Base-by-base conservation (phyloP, 2,113 vertebrate genomes). In the Protobothrops mucrosquamatus region DNA sequence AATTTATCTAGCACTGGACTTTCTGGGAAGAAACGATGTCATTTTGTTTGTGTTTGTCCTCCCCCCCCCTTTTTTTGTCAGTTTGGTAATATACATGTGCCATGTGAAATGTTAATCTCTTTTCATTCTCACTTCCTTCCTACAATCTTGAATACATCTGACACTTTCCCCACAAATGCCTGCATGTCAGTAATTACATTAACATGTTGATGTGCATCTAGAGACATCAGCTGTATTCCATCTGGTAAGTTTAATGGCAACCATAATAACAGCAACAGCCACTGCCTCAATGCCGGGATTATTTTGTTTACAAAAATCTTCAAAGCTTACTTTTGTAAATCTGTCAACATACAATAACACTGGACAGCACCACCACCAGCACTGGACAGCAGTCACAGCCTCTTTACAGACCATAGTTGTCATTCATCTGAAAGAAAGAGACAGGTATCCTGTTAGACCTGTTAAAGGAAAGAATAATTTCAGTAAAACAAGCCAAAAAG, bases 121-220 rank as follows among this genome's bases (percentile, higher is more conserved):
- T 92, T 93, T 94, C 94, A 90, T 95, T 96, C 94, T 94, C 95
- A 85, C 93, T 96, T 91, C 92, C 95, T 92, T 92, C 85, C 87
- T 51, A 51, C 95, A 95, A 95, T 95, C 97, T 97, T 95, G 95
- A 96, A 97, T 97, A 95, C 96, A 96, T 94, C 92, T 90, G 91
- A 94, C 94, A 96, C 93, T 94, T 93, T 89, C 94, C 51, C 91
- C 96, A 94, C 94, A 96, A 94, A 90, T 93, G 95, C 94, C 93
- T 93, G 92, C 94, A 95, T 96, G 94, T 95, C 95, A 95, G 95
- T 97, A 97, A 97, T 97, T 97, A 97, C 95, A 96, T 97, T 97
- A 97, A 95, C 95, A 96, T 89, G 88, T 95, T 89, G 90, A 93
- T 95, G 81, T 96, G 93, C 94, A 64, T 57, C 96, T 94, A 95